Evolutionary conservation across 2,113 vertebrate species (phyloP).

Genomic region (Petaurus breviceps): DNA sequence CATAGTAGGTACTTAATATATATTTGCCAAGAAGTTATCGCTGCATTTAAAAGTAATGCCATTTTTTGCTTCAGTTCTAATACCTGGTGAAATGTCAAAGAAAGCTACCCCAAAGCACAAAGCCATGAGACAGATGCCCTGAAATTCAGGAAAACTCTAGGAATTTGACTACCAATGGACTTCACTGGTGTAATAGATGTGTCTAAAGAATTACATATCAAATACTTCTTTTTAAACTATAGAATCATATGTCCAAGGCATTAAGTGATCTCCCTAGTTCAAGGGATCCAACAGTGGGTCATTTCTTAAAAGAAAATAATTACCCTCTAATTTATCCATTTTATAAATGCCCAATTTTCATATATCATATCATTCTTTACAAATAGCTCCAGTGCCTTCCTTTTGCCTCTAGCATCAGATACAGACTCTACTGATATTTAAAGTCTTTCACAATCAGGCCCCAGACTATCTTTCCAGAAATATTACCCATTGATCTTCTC

Average conservation of each 20-base stretch:
- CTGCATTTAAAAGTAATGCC: not conserved
- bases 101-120: fast-evolving
- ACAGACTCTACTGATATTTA: not conserved
- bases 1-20: not conserved
- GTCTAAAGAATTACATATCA: not conserved
- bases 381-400: not conserved
- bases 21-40: not conserved
- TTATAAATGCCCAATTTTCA: not conserved
- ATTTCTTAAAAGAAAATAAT: not conserved
- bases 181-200: not conserved
- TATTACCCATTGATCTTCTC: not conserved
- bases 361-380: not conserved
- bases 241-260: not conserved
- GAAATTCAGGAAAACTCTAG: not conserved
- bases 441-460: not conserved
- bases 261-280: not conserved
- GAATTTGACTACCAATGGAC: not conserved
- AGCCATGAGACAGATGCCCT: not conserved
- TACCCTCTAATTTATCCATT: not conserved
- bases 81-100: not conserved
- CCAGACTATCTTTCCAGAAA: not conserved
- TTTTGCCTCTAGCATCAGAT: not conserved
- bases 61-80: not conserved
- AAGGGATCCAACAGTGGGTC: not conserved
- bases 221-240: not conserved